Conservation (phyloP, 2,113 vertebrate genomes). For the Porphyrio hochstetteri region DNA sequence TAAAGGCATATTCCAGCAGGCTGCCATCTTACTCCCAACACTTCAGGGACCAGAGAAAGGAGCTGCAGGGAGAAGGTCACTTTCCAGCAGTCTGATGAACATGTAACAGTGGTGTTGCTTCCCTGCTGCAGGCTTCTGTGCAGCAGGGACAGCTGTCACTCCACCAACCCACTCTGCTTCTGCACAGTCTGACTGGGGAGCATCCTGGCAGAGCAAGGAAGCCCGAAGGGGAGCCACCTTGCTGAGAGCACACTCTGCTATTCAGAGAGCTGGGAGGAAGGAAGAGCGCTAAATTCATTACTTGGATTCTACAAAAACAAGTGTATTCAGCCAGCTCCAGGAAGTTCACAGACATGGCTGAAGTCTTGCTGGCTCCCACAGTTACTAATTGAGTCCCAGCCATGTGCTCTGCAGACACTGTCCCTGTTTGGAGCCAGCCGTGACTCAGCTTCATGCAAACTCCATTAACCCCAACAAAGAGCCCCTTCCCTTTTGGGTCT, state of each 20-base stretch:
- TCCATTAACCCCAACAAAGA: background rate
- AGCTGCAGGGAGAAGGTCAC: background rate
- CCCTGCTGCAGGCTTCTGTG: background rate
- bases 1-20: background rate
- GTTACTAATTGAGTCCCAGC: background rate
- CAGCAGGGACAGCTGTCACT: background rate
- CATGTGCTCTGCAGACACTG: background rate
- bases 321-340: background rate
- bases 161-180: background rate
- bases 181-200: background rate
- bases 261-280: background rate
- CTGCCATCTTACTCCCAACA: background rate
- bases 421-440: background rate
- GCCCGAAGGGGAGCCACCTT: background rate
- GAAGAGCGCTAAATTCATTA: background rate
- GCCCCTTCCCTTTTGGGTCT: background rate
- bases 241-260: background rate
- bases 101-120: background rate
- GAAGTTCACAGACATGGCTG: background rate
- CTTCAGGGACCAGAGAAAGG: background rate
- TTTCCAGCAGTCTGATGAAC: background rate
- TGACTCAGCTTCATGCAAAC: slow-evolving; percentile 31
- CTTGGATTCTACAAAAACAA: background rate
- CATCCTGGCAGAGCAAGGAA: background rate
- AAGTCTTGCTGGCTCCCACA: background rate